A percentile compares a stretch with the other conserved stretches of the same genome.
phyloP scores from a whole-genome alignment of 1,140 invertebrate species.

The Eueides isabella region DNA sequence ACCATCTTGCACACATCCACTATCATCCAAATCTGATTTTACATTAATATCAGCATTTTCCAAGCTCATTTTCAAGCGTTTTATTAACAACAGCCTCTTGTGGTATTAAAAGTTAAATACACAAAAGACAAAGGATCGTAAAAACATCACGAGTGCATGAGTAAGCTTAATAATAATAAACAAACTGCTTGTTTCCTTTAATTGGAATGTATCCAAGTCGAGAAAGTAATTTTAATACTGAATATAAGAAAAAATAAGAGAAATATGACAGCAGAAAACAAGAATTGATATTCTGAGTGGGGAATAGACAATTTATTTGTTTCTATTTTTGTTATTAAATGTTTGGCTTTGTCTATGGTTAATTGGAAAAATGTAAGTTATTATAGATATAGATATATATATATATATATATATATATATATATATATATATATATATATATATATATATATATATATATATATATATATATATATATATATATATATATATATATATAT shows the following conservation, averaged over 20 bases:
- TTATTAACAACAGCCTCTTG: neutral
- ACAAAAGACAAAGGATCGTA: conserved; percentile 54
- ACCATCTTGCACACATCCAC: conserved; percentile 67
- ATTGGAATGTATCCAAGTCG: conserved; percentile 62
- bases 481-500: no score
- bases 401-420: no score
- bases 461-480: no score
- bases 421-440: no score
- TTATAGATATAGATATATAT: no score
- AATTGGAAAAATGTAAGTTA: no score
- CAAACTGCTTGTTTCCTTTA: conserved; percentile 37
- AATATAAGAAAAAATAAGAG: conserved; percentile 34
- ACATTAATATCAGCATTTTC: conserved; percentile 46
- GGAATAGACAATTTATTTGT: conserved; percentile 17
- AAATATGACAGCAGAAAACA: conserved; percentile 34
- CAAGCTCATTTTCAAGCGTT: conserved; percentile 52
- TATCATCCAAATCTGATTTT: conserved; percentile 60
- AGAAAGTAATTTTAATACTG: conserved; percentile 29
- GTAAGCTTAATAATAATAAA: conserved; percentile 31
- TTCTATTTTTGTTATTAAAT: conserved; percentile 9
- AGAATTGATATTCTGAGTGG: conserved; percentile 29
- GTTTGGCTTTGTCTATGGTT: neutral
- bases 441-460: no score
- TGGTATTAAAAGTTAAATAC: conserved; percentile 25
- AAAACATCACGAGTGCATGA: conserved; percentile 33